Base-by-base conservation (phyloP, 2,888 invertebrate genomes). In the Tigriopus californicus region DNA sequence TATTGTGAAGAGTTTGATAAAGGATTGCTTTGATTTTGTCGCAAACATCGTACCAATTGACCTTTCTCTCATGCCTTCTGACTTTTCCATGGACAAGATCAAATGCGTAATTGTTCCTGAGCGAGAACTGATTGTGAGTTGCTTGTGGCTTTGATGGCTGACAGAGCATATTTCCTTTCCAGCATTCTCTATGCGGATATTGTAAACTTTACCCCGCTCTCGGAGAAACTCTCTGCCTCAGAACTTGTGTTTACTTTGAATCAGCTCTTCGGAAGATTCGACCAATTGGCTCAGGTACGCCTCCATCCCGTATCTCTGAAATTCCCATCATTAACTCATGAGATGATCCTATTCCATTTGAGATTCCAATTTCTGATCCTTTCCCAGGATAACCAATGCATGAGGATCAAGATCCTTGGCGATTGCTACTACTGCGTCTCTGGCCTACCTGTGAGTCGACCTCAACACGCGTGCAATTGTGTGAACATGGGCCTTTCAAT, bases 161-260 rank as follows among this genome's bases (percentile, higher is more conserved):
- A 33, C 33, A 33, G n/a, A 44, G 5, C 44, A 44, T 10, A 20
- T 25, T 42, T 44, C 18, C 46, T 61, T 40, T 62, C 18, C 54
- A 81, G 94, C 69, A 94, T 97, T 64, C 75, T 97, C 48, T 97
- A 94, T 72, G 95, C 95, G 0, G 95, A 97, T 70, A 95, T 97
- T 66, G 95, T 97, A 40, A 95, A 94, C 75, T 97, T 97, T 71
- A 97, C 97, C 0, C 92, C 94, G 0, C 75, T 97, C 42, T 94
- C 95, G 0, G 91, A 92, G 65, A 82, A 90, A 64, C 77, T 95
- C 65, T 85, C 84, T 49, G 92, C 95, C 13, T 88, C 89, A 1
- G 92, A 95, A 70, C 76, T 97, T 54, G 95, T 97, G 20, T 86
- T 86, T 73, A 94, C 94, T 1, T 76, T 97, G 61, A 97, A 97